Base-by-base conservation (phyloP, 2,797 vertebrate genomes). In the Lutjanus campechanus region DNA sequence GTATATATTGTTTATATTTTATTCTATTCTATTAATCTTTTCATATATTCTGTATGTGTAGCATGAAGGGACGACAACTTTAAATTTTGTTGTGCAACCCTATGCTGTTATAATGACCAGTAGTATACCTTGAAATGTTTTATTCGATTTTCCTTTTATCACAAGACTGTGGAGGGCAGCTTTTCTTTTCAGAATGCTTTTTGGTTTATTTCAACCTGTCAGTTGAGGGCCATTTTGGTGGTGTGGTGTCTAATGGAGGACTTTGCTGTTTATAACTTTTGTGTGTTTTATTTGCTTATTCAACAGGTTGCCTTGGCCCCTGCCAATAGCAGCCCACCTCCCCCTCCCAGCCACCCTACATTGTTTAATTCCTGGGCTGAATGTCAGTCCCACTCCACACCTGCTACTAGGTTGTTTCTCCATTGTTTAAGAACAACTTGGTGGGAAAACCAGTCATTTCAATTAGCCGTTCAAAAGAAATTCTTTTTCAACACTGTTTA, bases 381-480 rank as follows among this genome's bases (percentile, higher is more conserved):
- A 40, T 10, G 8, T 15, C 25, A 22, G 47, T 56, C 56, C 51
- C 61, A 41, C 50, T 36, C 20, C 61, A 17, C 66, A 60, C 16
- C 51, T 25, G 50, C 62, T 51, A 36, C 40, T 20, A 25, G 40
- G 8, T 43, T 75, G 13, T 69, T 64, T 56, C 41, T 49, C 49
- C 7, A 63, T 61, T 69, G 49, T 62, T 68, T 9, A 41, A 56
- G 25, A 54, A 69, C n/a, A 16, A 17, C 55, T 40, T 62, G 29
- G 41, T 61, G 25, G 5, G 13, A 46, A 47, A 56, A 70, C 13
- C 8, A 25, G 8, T 13, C 20, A 49, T 46, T 64, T 61, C 54
- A 55, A 78, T 66, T 51, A 73, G 47, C 29, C 25, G 50, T 51
- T 69, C 1, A 58, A 63, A 68, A 66, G 5, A 58, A 75, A 65